phyloP scores from a whole-genome alignment of 2,797 vertebrate species.

The Rhinogobio ventralis region DNA sequence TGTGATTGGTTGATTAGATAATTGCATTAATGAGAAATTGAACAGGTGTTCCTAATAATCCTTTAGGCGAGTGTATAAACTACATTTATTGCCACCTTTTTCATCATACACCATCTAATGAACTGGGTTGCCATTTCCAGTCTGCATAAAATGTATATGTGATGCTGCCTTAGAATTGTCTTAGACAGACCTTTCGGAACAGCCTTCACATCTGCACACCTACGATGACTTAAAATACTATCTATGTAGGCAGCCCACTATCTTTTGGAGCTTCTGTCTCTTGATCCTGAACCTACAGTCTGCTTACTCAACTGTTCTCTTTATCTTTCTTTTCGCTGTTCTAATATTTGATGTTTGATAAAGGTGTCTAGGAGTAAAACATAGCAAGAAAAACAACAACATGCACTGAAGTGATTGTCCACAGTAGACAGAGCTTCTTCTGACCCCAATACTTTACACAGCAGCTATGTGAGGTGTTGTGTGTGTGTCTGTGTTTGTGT shows the following conservation, averaged over 20 bases:
- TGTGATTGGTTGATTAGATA: no score
- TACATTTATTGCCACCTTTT: not conserved
- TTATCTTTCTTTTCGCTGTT: conserved; percentile 31
- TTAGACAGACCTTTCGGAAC: not conserved
- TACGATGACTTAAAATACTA: conserved; percentile 7
- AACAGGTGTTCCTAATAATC: no score
- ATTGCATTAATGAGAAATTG: no score
- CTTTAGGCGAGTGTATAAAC: no score
- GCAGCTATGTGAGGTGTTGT: conserved; percentile 39
- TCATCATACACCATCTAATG: not conserved
- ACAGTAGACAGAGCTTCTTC: conserved; percentile 10
- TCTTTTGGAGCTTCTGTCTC: not conserved
- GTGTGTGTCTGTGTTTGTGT: no score
- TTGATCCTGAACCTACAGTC: not conserved
- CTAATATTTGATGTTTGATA: conserved; percentile 57
- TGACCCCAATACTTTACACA: conserved; percentile 43
- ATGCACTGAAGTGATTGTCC: conserved; percentile 19
- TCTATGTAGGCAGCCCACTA: not conserved
- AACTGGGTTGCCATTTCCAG: not conserved
- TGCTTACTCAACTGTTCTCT: not conserved
- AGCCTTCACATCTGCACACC: not conserved
- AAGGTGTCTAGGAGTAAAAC: conserved; percentile 26
- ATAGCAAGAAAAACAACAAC: not conserved
- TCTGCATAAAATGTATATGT: not conserved
- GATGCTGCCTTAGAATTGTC: not conserved